Evolutionary conservation across 2,797 vertebrate genomes (phyloP).

Genomic region (Hephaestus fuliginosus): DNA sequence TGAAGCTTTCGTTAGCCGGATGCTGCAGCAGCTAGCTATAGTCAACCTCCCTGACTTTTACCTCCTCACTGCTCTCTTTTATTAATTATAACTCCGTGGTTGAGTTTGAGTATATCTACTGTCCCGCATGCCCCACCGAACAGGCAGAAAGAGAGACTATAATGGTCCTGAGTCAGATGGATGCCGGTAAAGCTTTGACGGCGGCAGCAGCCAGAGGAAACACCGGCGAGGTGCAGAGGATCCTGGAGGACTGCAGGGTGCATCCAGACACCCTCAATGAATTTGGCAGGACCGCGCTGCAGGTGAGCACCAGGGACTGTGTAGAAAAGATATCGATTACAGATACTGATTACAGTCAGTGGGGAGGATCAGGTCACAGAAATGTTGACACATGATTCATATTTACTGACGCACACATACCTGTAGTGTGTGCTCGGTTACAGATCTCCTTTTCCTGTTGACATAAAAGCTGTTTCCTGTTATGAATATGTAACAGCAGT

Average conservation of each 20-base stretch:
- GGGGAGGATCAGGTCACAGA: background rate
- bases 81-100: too few relatives aligned
- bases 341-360: too few relatives aligned
- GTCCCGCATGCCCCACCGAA: background rate
- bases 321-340: too few relatives aligned
- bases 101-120: background rate
- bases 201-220: conserved; percentile 90
- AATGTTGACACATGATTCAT: background rate
- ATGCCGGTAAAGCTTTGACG: conserved; percentile 88
- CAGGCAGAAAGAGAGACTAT: conserved; percentile 52
- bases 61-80: background rate
- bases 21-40: conserved; percentile 58
- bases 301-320: conserved; percentile 81
- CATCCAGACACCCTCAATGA: conserved; percentile 90
- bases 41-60: conserved; percentile 12
- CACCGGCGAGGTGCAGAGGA: conserved; percentile 85
- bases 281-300: conserved; percentile 91
- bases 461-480: background rate
- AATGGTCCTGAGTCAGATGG: conserved; percentile 89
- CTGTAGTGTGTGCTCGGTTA: background rate
- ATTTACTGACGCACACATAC: background rate
- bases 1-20: conserved; percentile 59
- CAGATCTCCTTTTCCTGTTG: background rate
- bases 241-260: conserved; percentile 89
- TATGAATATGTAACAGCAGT: background rate